Conservation (phyloP, 2,888 invertebrate species). For the Dasypogon diadema region DNA sequence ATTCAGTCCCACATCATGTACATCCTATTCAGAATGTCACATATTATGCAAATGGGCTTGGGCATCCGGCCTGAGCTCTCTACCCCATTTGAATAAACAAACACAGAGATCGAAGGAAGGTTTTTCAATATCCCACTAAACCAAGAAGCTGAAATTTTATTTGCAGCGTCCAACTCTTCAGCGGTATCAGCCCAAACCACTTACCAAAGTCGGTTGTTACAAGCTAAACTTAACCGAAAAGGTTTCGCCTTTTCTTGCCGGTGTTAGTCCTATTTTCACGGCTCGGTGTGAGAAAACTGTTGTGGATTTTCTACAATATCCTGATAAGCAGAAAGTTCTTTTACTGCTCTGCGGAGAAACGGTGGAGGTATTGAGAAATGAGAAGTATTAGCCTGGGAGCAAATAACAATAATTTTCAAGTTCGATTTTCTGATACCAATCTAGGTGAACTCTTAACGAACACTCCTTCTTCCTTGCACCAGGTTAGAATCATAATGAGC, state of each 20-base stretch:
- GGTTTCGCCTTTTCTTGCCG: conserved; percentile 5
- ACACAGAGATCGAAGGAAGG: conserved; percentile 11
- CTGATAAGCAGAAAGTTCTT: conserved; percentile 45
- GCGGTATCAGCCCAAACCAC: conserved; percentile 32
- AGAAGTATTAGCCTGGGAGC: conserved; percentile 39
- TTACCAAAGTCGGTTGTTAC: conserved; percentile 15
- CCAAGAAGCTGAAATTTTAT: conserved; percentile 43
- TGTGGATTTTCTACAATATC: conserved; percentile 36
- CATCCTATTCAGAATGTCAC: conserved; percentile 46
- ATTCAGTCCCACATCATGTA: conserved; percentile 52
- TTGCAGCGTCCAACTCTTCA: conserved; percentile 29
- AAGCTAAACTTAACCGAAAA: conserved; percentile 38
- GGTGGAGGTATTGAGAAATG: conserved; percentile 37
- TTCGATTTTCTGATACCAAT: conserved; percentile 56
- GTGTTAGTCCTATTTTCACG: conserved; percentile 23
- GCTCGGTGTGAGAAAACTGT: conserved; percentile 26
- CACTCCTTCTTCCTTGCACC: conserved; percentile 13
- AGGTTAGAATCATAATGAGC: conserved; percentile 53
- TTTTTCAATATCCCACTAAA: conserved; percentile 51
- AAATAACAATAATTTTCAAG: conserved; percentile 52
- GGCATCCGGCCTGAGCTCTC: conserved; percentile 33
- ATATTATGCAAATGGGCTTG: conserved; percentile 49
- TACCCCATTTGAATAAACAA: conserved; percentile 50
- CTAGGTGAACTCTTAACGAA: conserved; percentile 49
- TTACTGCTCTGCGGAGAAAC: conserved; percentile 38